Percentiles rank a stretch among this genome's conserved stretches.
phyloP scores from a whole-genome alignment of 2,888 invertebrate species.

The Drosophila formosana region DNA sequence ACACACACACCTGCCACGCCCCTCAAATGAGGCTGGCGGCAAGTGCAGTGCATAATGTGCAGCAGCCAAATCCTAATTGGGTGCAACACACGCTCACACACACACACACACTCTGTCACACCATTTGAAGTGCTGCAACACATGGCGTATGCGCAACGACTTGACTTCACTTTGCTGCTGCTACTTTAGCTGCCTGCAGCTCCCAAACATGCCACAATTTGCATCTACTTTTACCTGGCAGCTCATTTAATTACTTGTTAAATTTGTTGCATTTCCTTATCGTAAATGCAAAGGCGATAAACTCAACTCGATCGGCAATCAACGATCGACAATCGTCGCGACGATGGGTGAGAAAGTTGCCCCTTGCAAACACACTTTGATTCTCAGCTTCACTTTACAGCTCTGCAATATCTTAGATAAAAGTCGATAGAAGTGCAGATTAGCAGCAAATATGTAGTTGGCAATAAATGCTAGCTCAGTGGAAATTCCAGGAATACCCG shows the following conservation, averaged over 20 bases:
- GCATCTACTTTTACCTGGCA: conserved; percentile 12
- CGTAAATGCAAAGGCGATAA: conserved; percentile 36
- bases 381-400: conserved; percentile 16
- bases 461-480: conserved; percentile 1
- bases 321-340: conserved; percentile 26
- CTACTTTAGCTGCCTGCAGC: conserved; percentile 57
- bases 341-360: conserved; percentile 38
- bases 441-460: not conserved
- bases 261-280: conserved; percentile 59
- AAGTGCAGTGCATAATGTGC: conserved; percentile 62
- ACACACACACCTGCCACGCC: conserved; percentile 57
- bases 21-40: conserved; percentile 51
- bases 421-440: not conserved
- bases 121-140: conserved; percentile 47
- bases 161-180: conserved; percentile 51
- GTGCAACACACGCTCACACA: conserved; percentile 51
- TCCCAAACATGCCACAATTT: conserved; percentile 13
- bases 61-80: conserved; percentile 70
- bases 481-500: not conserved
- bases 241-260: conserved; percentile 57
- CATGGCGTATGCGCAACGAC: conserved; percentile 66
- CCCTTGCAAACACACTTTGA: conserved; percentile 13
- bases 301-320: conserved; percentile 28
- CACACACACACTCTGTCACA: conserved; percentile 28
- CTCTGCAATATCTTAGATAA: conserved; percentile 32